Base-by-base conservation (phyloP, 2,797 vertebrate genomes). In the Pseudochirops cupreus region DNA sequence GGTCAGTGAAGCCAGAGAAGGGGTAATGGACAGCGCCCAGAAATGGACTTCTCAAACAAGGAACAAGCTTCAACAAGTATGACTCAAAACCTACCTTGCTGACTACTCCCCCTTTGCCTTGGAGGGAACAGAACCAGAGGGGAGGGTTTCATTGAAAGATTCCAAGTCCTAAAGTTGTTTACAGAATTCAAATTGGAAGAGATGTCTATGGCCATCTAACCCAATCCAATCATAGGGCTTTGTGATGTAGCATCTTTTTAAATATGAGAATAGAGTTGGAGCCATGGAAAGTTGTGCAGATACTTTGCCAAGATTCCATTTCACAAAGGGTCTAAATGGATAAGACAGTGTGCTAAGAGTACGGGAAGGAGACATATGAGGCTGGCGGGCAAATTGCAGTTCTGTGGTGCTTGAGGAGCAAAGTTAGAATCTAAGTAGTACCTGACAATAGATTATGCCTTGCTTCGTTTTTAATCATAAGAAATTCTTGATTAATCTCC, bases 251-350 rank as follows among this genome's bases (percentile, higher is more conserved):
- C 46, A 29, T 53, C 52, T 90, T 93, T 90, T 87, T 93, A 50
- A 29, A n/a, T 53, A 92, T 59, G 91, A 91, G n/a, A 56, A 56
- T 56, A 29, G 52, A 4, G 3, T 31, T 67, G 29, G 46, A 10
- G 55, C 92, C 39, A 33, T 13, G 90, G 50, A 55, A 92, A 91
- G 55, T 31, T 12, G 93, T 95, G 91, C 56, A 57, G 52, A 28
- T 28, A 16, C 74, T 21, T 14, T 39, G 50, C 87, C 33, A 56
- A 56, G 87, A 39, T 50, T 50, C 31, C 50, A 56, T 46, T 56
- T 5, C 82, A 21, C 74, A 33, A 4, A 0, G 50, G 87, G 50
- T 56, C 0, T 0, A n/a, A 39, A 33, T 0, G 0, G 46, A 92
- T 56, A 4, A 39, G 14, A 39, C 62, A 74, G 33, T 39, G 18